Conservation (phyloP, 2,797 vertebrate species). For the Rhynchonycteris naso region DNA sequence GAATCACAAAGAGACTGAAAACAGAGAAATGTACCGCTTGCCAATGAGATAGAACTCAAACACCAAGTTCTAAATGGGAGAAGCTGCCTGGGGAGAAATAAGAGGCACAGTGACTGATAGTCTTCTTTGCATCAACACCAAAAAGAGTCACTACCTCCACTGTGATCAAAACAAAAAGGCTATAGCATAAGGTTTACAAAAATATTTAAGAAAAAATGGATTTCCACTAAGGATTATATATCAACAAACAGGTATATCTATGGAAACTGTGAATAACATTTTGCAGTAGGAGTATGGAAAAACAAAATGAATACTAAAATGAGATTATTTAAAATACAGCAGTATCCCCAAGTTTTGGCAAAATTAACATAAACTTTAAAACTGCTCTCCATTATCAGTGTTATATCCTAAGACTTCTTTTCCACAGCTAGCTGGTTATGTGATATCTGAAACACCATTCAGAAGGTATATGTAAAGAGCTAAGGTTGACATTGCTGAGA, state of each 20-base stretch:
- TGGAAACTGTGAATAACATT: not conserved
- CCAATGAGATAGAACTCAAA: constrained; percentile 25
- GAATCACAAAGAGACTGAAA: not conserved
- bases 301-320: constrained; percentile 46
- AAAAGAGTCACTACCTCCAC: not conserved
- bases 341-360: not conserved
- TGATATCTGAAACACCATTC: not conserved
- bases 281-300: not conserved
- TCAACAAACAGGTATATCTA: not conserved
- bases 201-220: constrained; percentile 9
- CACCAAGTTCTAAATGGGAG: not conserved
- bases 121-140: constrained; percentile 10
- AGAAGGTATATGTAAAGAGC: not conserved
- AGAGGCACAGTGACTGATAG: not conserved
- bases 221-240: constrained; percentile 19
- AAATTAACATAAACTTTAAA: constrained; percentile 36
- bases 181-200: not conserved
- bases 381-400: not conserved
- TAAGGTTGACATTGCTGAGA: not conserved
- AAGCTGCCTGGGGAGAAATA: not conserved
- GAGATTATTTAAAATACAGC: constrained; percentile 52
- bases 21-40: not conserved
- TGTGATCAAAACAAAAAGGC: not conserved
- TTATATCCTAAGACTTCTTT: constrained; percentile 1
- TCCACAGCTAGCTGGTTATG: not conserved